These are phyloP conservation scores for Protodeltote pygarga DNA, from an alignment of 2,888 invertebrate species.

Conservation along the genomic window DNA sequence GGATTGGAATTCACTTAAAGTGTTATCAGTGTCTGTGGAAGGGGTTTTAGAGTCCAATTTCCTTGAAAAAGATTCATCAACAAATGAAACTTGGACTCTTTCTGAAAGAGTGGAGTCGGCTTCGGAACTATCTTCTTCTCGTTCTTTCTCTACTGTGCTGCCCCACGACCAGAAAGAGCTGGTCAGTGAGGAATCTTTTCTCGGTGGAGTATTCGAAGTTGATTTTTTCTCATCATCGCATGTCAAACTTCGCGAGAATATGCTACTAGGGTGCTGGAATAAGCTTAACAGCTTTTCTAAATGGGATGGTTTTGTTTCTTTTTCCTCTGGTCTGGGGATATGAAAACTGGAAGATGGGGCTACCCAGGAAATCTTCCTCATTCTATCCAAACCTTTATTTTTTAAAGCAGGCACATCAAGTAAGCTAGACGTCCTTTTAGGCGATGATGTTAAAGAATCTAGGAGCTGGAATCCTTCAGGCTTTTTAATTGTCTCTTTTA, in stretches of 20 bases:
- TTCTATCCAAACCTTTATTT: conserved; percentile 74
- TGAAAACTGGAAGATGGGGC: conserved; percentile 81
- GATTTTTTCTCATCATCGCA: conserved; percentile 79
- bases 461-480: conserved; percentile 54
- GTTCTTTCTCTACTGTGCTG: conserved; percentile 69
- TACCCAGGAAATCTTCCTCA: conserved; percentile 88
- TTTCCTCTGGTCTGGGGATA: conserved; percentile 73
- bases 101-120: conserved; percentile 81
- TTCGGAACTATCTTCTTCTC: conserved; percentile 75
- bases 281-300: conserved; percentile 89
- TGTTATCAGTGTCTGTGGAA: conserved; percentile 81
- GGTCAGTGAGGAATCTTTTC: conserved; percentile 77
- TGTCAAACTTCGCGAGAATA: conserved; percentile 84
- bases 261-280: conserved; percentile 88
- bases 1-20: conserved; percentile 79
- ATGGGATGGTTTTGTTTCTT: conserved; percentile 84
- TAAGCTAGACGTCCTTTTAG: conserved; percentile 76
- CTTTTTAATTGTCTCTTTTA: conserved; percentile 69
- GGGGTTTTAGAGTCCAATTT: conserved; percentile 81
- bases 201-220: conserved; percentile 75
- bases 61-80: conserved; percentile 80
- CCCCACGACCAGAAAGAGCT: conserved; percentile 85
- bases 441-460: conserved; percentile 70
- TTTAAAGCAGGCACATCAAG: conserved; percentile 81
- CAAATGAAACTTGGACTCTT: conserved; percentile 79